Conservation (phyloP, 1,140 invertebrate species). For the Thrips palmi region DNA sequence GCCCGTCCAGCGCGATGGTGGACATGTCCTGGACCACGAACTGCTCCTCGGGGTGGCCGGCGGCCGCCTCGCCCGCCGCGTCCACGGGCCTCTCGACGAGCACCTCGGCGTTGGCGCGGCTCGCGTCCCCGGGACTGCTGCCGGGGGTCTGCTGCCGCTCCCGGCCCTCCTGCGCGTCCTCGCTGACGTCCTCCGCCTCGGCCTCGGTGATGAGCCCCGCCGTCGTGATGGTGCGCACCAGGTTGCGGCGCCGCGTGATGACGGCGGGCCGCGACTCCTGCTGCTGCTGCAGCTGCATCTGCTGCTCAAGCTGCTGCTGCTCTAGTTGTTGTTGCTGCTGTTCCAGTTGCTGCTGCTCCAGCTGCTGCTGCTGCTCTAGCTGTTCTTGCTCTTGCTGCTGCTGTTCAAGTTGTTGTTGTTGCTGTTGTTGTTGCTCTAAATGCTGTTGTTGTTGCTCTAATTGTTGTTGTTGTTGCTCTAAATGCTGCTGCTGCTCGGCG, state of each 20-base stretch:
- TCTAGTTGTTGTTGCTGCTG: slow-evolving; percentile 3
- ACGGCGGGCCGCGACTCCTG: not conserved
- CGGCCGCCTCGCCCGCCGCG: no score
- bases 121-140: no score
- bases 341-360: slow-evolving; percentile 7
- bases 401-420: slow-evolving; percentile 8
- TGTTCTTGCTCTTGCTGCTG: slow-evolving; percentile 8
- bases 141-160: no score
- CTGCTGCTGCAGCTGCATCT: slow-evolving; percentile 6
- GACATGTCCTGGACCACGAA: no score
- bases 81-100: no score
- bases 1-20: no score
- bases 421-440: no score
- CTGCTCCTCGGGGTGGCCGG: no score
- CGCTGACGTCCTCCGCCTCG: no score
- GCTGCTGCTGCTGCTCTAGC: slow-evolving; percentile 9
- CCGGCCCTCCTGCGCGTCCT: no score
- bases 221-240: slow-evolving; percentile 10
- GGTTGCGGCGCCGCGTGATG: slow-evolving; percentile 6
- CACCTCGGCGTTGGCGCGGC: no score
- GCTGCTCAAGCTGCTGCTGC: slow-evolving; percentile 2
- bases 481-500: slow-evolving; percentile 6
- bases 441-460: slow-evolving; percentile 10
- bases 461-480: slow-evolving; percentile 2
- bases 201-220: slow-evolving; percentile 6